Percentiles rank a stretch among this genome's conserved stretches.
phyloP scores from a whole-genome alignment of 2,888 invertebrate species.

The Dynastes maya region DNA sequence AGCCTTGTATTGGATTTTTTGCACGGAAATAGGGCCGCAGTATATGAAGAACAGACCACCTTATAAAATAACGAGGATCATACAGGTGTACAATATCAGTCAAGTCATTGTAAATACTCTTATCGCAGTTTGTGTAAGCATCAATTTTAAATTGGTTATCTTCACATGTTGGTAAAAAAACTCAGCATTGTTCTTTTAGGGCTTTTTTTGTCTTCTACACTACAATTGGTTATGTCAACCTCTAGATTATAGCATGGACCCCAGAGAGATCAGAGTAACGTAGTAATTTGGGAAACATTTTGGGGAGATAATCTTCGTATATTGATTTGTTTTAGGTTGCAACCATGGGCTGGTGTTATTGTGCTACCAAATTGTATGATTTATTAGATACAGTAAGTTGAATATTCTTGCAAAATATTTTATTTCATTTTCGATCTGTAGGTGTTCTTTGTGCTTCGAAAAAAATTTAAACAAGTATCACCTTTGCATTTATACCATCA shows the following conservation, averaged over 20 bases:
- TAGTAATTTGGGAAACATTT: too few relatives aligned
- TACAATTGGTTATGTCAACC: slow-evolving; percentile 85
- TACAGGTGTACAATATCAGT: slow-evolving; percentile 88
- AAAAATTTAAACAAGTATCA: slow-evolving; percentile 79
- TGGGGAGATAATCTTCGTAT: neutral
- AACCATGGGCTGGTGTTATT: slow-evolving; percentile 71
- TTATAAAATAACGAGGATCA: slow-evolving; percentile 82
- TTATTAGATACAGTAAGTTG: slow-evolving; percentile 72
- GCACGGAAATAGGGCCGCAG: slow-evolving; percentile 85
- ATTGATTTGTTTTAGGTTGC: slow-evolving; percentile 53
- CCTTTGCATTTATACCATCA: slow-evolving; percentile 82
- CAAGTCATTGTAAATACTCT: slow-evolving; percentile 88
- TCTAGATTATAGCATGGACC: slow-evolving; percentile 76
- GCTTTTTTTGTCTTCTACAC: slow-evolving; percentile 63
- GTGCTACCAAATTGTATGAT: slow-evolving; percentile 73
- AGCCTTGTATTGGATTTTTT: slow-evolving; percentile 80
- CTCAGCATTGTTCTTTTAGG: neutral
- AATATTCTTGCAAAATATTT: neutral
- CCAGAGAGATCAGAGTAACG: slow-evolving; percentile 77
- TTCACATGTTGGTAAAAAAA: neutral
- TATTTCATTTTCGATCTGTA: slow-evolving; percentile 47
- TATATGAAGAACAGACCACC: slow-evolving; percentile 91
- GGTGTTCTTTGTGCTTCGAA: slow-evolving; percentile 79
- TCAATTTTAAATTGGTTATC: neutral
- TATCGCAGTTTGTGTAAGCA: slow-evolving; percentile 83